Evolutionary conservation across 2,797 vertebrate species (phyloP).

Genomic region (Apodemus agrarius): DNA sequence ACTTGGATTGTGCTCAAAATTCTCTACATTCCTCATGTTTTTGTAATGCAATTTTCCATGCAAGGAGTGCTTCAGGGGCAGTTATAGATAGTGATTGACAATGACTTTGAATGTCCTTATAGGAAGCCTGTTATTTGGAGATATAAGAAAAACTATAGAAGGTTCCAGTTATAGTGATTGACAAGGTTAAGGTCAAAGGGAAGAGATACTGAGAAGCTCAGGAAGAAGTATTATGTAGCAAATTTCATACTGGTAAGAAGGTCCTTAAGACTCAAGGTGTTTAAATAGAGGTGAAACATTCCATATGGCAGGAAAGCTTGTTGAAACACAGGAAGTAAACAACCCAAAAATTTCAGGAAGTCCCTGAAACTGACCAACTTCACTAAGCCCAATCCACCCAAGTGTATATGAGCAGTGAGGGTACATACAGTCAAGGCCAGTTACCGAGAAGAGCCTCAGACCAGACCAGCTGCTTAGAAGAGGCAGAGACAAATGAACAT

Average conservation of each 20-base stretch:
- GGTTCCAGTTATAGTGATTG: neutral
- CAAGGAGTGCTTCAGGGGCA: neutral
- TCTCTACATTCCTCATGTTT: neutral
- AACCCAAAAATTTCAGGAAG: neutral
- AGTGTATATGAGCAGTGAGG: neutral
- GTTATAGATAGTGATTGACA: neutral
- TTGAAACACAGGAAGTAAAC: neutral
- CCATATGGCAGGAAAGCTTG: neutral
- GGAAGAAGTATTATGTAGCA: neutral
- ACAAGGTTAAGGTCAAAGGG: neutral
- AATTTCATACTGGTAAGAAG: neutral
- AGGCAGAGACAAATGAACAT: neutral
- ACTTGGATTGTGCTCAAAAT: neutral
- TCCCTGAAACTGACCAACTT: neutral
- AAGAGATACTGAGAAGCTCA: neutral
- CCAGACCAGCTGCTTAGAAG: neutral
- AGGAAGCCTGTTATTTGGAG: neutral
- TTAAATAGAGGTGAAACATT: neutral
- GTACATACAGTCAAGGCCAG: neutral
- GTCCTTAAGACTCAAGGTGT: neutral
- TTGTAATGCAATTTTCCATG: neutral
- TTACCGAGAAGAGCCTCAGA: neutral
- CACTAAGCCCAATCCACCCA: too few relatives aligned
- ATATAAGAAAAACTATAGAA: neutral
- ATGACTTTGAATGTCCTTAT: neutral